These are phyloP conservation scores for Eustalomyia histrio DNA, from an alignment of 2,888 invertebrate species.

Conservation along the genomic window DNA sequence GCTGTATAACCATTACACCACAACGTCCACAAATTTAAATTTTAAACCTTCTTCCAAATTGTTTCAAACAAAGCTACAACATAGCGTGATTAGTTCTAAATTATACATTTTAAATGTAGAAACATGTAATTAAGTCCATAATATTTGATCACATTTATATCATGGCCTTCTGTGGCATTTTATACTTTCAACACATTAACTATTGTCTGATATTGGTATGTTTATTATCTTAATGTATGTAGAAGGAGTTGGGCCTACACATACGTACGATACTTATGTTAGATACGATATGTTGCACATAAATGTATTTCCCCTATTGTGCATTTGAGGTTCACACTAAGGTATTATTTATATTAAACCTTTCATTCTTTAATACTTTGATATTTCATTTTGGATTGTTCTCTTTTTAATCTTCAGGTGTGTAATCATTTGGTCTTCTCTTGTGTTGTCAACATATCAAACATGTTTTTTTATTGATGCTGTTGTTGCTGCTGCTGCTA, in stretches of 20 bases:
- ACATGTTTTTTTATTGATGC: conserved; percentile 69
- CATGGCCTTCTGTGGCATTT: neutral
- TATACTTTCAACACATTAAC: neutral
- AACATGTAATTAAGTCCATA: neutral
- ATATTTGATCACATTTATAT: neutral
- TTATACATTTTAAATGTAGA: too few relatives aligned
- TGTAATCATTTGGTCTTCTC: conserved; percentile 76
- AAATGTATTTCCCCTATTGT: conserved; percentile 39
- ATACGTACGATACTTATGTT: too few relatives aligned
- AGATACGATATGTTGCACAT: neutral
- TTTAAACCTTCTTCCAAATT: too few relatives aligned
- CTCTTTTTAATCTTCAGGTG: conserved; percentile 77
- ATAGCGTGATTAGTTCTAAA: too few relatives aligned
- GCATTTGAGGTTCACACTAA: conserved; percentile 57
- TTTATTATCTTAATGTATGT: neutral
- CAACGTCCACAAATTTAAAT: too few relatives aligned
- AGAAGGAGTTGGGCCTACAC: neutral
- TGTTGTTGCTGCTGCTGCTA: conserved; percentile 8
- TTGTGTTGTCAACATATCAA: conserved; percentile 79
- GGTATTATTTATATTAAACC: conserved; percentile 37
- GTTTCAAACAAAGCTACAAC: too few relatives aligned
- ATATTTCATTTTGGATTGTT: conserved; percentile 68
- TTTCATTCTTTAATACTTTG: conserved; percentile 18
- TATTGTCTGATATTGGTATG: neutral
- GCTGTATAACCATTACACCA: too few relatives aligned